Evolutionary conservation across 2,888 invertebrate genomes (phyloP).

Genomic region (Agonopterix heracliana): DNA sequence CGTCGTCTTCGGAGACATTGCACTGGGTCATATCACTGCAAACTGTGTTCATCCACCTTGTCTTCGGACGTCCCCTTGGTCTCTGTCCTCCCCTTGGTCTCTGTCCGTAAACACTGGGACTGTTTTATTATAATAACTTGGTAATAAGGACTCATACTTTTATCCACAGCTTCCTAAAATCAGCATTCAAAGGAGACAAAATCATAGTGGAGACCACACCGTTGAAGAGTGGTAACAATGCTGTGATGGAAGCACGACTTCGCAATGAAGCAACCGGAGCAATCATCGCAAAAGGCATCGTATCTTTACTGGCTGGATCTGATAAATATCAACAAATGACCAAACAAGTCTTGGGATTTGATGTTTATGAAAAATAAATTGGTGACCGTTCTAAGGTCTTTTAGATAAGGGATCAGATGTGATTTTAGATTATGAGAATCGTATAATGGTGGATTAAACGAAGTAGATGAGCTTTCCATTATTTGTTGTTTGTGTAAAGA

Average conservation of each 20-base stretch:
- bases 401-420: too few species aligned
- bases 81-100: too few species aligned
- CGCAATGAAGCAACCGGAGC: background rate
- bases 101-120: too few species aligned
- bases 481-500: too few species aligned
- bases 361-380: background rate
- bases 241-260: slow-evolving; percentile 22
- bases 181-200: slow-evolving; percentile 26
- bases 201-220: slow-evolving; percentile 24
- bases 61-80: too few species aligned
- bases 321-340: background rate
- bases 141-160: background rate
- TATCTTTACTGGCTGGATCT: background rate
- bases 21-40: too few species aligned
- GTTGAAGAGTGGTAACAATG: slow-evolving; percentile 17
- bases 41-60: too few species aligned
- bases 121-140: too few species aligned
- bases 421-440: background rate
- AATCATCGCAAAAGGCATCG: background rate
- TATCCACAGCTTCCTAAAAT: slow-evolving; percentile 23
- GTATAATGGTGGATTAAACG: too few species aligned
- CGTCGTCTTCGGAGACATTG: too few species aligned
- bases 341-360: background rate
- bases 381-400: too few species aligned
- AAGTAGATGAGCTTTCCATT: too few species aligned